Base-by-base conservation (phyloP, 2,888 invertebrate species). In the Protodeltote pygarga region DNA sequence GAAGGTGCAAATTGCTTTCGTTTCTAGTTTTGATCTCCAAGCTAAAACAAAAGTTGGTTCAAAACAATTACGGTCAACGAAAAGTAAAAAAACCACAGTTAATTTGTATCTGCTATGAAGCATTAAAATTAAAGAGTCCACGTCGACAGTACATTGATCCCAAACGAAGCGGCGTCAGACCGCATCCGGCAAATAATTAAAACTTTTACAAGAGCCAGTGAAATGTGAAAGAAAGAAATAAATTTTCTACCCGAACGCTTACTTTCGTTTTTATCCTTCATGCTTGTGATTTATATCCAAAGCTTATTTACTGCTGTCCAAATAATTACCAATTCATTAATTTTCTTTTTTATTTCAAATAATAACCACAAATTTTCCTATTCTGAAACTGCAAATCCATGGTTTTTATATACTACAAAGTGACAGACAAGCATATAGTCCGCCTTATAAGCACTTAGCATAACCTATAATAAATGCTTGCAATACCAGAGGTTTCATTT, bases 111-210 rank as follows among this genome's bases (percentile, higher is more conserved):
- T 64, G 57, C 67, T 62, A 65, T 61, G 63, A 65, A 68, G 66
- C 70, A 72, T 71, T 67, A 75, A 73, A 79, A 72, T 68, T 71
- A 75, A 73, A 73, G 65, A 77, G 68, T 69, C 73, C 73, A 76
- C 70, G 71, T 67, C 70, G 60, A 70, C 75, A 73, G 75, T 65
- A 70, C 79, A 81, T 83, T 82, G 81, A 81, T 83, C 80, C 77
- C 68, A 73, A 81, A 72, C 73, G 70, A 59, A 77, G 72, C 77
- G 75, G 71, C 75, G 73, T 70, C 76, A 57, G 73, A 69, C 75
- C 77, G 77, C 83, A 87, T 88, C 87, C 85, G 87, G 81, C 81
- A 79, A 87, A 87, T 87, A 89, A 89, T 89, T 89, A 89, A 87
- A 89, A 87, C 78, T 87, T 87, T 80, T 79, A 80, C 81, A 83